Evolutionary conservation across 1,140 invertebrate genomes (phyloP), one percentile per base, ranked within the genome.

Genomic region (Dinothrombium tinctorium): DNA sequence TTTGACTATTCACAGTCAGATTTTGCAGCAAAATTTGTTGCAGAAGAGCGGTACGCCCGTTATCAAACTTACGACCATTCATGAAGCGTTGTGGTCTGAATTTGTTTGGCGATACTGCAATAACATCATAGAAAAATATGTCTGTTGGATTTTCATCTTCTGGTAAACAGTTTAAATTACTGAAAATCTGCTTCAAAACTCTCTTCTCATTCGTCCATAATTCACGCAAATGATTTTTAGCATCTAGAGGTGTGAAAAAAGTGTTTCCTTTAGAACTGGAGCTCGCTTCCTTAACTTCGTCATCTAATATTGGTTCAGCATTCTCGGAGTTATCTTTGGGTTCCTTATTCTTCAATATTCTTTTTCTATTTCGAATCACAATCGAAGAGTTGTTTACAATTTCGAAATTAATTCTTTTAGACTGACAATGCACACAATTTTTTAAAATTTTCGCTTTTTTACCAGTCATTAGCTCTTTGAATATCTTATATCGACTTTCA

Each of bases 71-170:
- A 53, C 72, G 67, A 32, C 70, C 73, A 43, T 69, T 64, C 25
- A 82, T 52, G 33, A 71, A 56, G 54, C 73, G 74, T 25, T 60
- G 45, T 4, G 90, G 89, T 51, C 92, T 66, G 14, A 77, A 76
- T 53, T 72, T 74, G 2, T 77, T 71, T 12, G 92, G 87, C 22
- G 81, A 64, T 3, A 99, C 84, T 7, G 76, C 68, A 29, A 98
- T 55, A 0, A 74, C 59, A 44, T 82, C 71, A 49, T 84, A 66
- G 50, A 92, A 98, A 55, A 96, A 84, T 36, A 79, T 55, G 63
- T 96, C 82, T 9, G 79, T 78, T 0, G 84, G 74, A 40, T 24
- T 25, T 21, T 24, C 33, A 36, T 36, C 15, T 2, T 2, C 17
- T 33, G 15, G 14, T 17, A 17, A 14, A 2, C 15, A 17, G 8